Evolutionary conservation across 1,140 invertebrate genomes (phyloP).

Genomic region (Penaeus chinensis): DNA sequence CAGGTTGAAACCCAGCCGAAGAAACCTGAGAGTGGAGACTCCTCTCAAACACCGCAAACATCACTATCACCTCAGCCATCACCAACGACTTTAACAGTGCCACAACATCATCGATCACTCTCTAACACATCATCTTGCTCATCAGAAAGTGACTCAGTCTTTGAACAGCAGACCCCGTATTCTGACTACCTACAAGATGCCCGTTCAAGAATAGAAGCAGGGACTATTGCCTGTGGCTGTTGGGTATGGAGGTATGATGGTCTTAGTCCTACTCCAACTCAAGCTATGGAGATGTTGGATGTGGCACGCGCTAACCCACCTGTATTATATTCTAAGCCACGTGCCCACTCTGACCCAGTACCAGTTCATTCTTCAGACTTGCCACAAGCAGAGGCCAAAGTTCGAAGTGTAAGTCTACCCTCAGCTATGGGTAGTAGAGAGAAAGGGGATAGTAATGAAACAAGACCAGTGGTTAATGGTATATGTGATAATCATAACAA

Average conservation of each 20-base stretch:
- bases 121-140: constrained; percentile 37
- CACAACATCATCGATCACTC: constrained; percentile 37
- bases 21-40: constrained; percentile 50
- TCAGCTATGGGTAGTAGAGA: background rate
- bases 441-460: constrained; percentile 24
- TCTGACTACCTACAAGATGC: constrained; percentile 80
- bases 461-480: constrained; percentile 62
- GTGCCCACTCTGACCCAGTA: constrained; percentile 57
- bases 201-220: constrained; percentile 78
- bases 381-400: constrained; percentile 15
- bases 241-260: constrained; percentile 85
- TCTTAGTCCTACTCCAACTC: constrained; percentile 70
- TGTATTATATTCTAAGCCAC: constrained; percentile 49
- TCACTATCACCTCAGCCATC: constrained; percentile 63
- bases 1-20: background rate
- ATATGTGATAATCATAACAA: constrained; percentile 53
- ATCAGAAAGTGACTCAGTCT: constrained; percentile 30
- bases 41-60: constrained; percentile 49
- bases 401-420: constrained; percentile 31
- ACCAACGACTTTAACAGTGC: constrained; percentile 64
- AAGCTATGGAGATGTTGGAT: constrained; percentile 63
- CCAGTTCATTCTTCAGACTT: constrained; percentile 1
- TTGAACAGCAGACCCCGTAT: constrained; percentile 65
- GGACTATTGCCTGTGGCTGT: constrained; percentile 77
- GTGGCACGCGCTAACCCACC: constrained; percentile 39